A percentile compares a stretch with the other conserved stretches of the same genome.
These are phyloP conservation scores for Myrmophylax atrothorax DNA, from an alignment of 2,113 vertebrate genomes.

Conservation along the genomic window DNA sequence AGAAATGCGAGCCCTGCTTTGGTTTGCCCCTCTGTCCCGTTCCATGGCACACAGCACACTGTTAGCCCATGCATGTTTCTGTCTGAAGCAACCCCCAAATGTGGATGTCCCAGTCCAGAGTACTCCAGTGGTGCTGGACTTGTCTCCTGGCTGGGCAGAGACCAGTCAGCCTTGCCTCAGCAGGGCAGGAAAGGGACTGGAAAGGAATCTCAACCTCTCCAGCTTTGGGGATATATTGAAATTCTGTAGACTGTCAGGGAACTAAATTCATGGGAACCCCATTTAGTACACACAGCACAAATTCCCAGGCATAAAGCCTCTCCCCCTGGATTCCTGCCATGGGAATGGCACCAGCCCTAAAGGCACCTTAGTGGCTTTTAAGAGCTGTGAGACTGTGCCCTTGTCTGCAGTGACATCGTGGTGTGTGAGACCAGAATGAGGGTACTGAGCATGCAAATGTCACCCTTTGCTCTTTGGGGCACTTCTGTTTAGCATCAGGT, in stretches of 20 bases:
- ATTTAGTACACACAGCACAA: not conserved
- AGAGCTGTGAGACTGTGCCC: not conserved
- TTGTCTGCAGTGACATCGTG: not conserved
- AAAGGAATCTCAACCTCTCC: not conserved
- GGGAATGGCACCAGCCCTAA: not conserved
- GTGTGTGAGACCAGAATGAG: not conserved
- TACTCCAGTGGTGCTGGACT: not conserved
- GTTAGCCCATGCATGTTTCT: not conserved
- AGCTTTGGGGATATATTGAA: not conserved
- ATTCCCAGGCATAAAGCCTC: not conserved
- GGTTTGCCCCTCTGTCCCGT: not conserved
- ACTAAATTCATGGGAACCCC: fast-evolving
- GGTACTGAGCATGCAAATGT: not conserved
- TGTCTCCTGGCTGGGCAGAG: not conserved
- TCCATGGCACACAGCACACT: not conserved
- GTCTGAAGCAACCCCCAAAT: not conserved
- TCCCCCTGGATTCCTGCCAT: not conserved
- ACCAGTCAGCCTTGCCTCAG: not conserved
- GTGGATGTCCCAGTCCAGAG: not conserved
- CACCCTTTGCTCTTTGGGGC: not conserved
- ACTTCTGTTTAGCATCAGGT: not conserved
- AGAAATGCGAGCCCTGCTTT: not conserved
- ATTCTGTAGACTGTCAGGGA: not conserved
- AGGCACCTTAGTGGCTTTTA: not conserved
- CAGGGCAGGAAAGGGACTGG: not conserved